Base-by-base conservation (phyloP, 1,140 invertebrate genomes). In the Polypedilum pembai region DNA sequence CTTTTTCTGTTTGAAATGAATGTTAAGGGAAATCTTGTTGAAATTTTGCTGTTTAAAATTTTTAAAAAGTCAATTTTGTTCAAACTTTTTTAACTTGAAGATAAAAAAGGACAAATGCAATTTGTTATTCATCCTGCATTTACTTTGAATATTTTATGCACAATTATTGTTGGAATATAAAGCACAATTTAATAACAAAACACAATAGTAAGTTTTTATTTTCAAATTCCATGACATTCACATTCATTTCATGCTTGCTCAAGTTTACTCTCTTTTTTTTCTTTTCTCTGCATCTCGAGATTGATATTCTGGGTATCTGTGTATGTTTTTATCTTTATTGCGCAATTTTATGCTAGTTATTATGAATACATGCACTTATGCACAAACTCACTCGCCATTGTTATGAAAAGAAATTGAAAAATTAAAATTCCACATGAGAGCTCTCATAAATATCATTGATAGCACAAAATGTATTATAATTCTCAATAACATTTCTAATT, bases 121-220 rank as follows among this genome's bases (percentile, higher is more conserved):
- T 56, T 56, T 15, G 12, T 4, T 56, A 56, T 56, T 56, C 45
- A 56, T 56, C 45, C n/a, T 56, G 45, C 45, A 56, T 8, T 56
- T 56, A 56, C 12, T 56, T 56, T 56, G 45, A 56, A 56, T 56
- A 56, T 56, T 56, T 56, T 56, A 56, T 56, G 45, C 45, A 56
- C 45, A 56, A 15, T 56, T n/a, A 56, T 12, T 56, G 12, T 56
- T n/a, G 45, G 24, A 56, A 56, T 56, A 56, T 56, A 56, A 56
- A 56, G 45, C 15, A 56, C 45, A n/a, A 56, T 56, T 56, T 56
- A 56, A 56, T 56, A n/a, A 56, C 12, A 56, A 56, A 10, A 15
- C 15, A n/a, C 2, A 33, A 33, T 33, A 33, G 24, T 33, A 5
- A 33, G 24, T 33, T 3, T 33, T 3, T 33, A 33, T 33, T 33